Conservation (phyloP, 1,140 invertebrate genomes). For the Bombus waltoni region DNA sequence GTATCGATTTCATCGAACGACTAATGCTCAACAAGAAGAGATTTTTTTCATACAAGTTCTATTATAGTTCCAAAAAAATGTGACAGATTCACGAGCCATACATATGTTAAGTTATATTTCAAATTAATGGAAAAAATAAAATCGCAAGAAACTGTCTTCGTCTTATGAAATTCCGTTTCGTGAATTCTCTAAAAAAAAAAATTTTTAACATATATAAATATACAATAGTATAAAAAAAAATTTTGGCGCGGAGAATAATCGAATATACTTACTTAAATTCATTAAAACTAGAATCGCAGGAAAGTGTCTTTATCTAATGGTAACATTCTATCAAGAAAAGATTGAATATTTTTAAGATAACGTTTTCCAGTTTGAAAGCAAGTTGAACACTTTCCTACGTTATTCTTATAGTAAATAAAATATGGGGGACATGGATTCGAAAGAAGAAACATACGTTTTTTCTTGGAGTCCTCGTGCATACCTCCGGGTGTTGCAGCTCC, state of each 20-base stretch:
- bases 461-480: constrained; percentile 81
- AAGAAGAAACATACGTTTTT: constrained; percentile 82
- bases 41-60: background rate
- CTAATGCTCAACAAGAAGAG: background rate
- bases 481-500: constrained; percentile 77
- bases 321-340: too few species aligned
- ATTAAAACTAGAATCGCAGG: constrained; percentile 18
- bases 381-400: constrained; percentile 25
- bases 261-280: background rate
- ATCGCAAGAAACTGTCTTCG: too few species aligned
- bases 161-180: too few species aligned
- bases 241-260: too few species aligned
- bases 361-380: background rate
- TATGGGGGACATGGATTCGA: constrained; percentile 65
- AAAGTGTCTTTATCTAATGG: background rate
- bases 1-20: background rate
- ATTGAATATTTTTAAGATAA: background rate
- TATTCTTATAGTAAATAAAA: background rate
- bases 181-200: too few species aligned
- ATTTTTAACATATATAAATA: too few species aligned
- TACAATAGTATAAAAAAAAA: too few species aligned
- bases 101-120: too few species aligned
- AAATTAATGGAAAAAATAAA: too few species aligned
- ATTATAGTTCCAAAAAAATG: background rate
- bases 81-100: too few species aligned